phyloP scores from a whole-genome alignment of 2,113 vertebrate genomes.

The Gracilinanus agilis region DNA sequence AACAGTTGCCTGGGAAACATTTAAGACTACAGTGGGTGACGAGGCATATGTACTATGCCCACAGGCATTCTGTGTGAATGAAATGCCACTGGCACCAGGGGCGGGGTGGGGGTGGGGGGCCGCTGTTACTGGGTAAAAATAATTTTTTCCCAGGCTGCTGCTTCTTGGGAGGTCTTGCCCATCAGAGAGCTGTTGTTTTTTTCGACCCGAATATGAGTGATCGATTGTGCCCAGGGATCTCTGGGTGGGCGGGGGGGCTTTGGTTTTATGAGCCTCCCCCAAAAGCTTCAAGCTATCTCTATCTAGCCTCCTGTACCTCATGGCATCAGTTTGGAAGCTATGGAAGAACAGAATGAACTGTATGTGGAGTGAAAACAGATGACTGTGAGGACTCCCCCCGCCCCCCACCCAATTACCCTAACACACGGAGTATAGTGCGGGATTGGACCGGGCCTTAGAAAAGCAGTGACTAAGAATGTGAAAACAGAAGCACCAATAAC shows the following conservation, averaged over 20 bases:
- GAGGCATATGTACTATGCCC: conserved; percentile 77
- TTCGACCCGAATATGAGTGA: not conserved
- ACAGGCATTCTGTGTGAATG: conserved; percentile 71
- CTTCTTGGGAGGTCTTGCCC: not conserved
- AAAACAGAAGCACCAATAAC: not conserved
- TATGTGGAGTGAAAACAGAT: not conserved
- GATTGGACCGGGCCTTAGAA: not conserved
- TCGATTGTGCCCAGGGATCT: not conserved
- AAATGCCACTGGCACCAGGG: conserved; percentile 73
- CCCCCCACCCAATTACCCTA: not conserved
- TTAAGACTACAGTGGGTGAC: conserved; percentile 74
- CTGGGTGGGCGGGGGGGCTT: not conserved
- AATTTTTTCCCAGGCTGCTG: not conserved
- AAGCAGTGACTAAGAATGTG: not conserved
- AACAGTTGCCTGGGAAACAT: conserved; percentile 83
- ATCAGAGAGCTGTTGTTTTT: not conserved
- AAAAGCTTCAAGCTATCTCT: not conserved
- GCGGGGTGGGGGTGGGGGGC: not conserved
- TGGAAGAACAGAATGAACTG: not conserved
- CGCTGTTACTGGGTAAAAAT: conserved; percentile 7
- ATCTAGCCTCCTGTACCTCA: not conserved
- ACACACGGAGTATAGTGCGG: not conserved
- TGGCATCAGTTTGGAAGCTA: not conserved
- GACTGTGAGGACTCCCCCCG: not conserved
- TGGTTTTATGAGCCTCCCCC: not conserved